phyloP scores from a whole-genome alignment of 2,888 invertebrate genomes.

The Sphinx pinastri region DNA sequence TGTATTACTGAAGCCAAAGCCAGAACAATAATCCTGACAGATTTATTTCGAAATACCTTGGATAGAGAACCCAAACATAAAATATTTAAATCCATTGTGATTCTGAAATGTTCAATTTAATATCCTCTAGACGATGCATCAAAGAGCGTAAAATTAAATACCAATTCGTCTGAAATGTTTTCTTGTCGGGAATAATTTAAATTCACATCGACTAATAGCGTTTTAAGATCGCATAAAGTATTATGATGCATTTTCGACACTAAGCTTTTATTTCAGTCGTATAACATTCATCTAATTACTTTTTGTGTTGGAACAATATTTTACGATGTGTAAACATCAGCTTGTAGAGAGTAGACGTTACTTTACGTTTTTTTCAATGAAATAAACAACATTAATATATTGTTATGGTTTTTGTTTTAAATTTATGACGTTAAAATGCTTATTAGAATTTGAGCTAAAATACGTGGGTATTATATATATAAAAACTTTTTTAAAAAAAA shows the following conservation, averaged over 20 bases:
- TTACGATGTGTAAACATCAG: slow-evolving; percentile 14
- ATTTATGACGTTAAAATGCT: background rate
- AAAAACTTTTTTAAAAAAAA: too few species aligned
- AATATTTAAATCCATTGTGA: too few species aligned
- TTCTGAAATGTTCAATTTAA: background rate
- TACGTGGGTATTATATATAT: background rate
- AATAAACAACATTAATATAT: background rate
- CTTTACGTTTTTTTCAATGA: slow-evolving; percentile 5
- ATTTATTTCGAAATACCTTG: too few species aligned
- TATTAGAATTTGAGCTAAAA: background rate
- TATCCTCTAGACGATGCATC: slow-evolving; percentile 19
- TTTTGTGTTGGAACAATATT: slow-evolving; percentile 7
- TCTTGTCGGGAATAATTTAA: slow-evolving; percentile 17
- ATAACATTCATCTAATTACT: slow-evolving; percentile 12
- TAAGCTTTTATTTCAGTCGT: slow-evolving; percentile 10
- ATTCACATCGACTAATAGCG: slow-evolving; percentile 13
- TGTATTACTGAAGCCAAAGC: too few species aligned
- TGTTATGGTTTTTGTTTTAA: background rate
- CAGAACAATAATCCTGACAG: too few species aligned
- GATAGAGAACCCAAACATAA: too few species aligned
- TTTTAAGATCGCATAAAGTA: slow-evolving; percentile 14
- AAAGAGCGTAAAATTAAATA: slow-evolving; percentile 14
- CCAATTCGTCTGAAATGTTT: slow-evolving; percentile 23
- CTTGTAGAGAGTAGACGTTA: background rate
- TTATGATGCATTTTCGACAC: slow-evolving; percentile 1